These are phyloP conservation scores for Aldabrachelys gigantea DNA, from an alignment of 2,113 vertebrate species.

Conservation along the genomic window DNA sequence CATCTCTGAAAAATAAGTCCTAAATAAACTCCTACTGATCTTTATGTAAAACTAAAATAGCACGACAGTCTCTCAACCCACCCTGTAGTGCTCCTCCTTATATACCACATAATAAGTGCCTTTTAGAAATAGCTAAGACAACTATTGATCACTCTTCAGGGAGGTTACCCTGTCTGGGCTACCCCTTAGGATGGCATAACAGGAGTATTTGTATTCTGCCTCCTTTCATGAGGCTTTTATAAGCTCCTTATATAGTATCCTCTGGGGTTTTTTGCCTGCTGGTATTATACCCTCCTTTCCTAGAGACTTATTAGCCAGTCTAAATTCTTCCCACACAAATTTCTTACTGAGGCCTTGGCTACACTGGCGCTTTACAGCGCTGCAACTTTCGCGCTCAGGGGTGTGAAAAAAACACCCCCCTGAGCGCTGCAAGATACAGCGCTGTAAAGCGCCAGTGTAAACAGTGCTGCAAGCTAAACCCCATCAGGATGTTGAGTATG, in stretches of 20 bases:
- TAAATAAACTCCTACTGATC: neutral
- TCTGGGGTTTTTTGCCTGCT: neutral
- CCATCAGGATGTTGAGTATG: too few species aligned
- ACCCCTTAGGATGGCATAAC: neutral
- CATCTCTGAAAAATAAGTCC: neutral
- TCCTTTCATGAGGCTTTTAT: neutral
- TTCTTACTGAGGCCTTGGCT: too few species aligned
- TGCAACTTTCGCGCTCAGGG: too few species aligned
- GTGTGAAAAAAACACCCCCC: too few species aligned
- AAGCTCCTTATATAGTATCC: neutral
- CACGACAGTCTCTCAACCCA: neutral
- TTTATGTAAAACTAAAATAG: neutral
- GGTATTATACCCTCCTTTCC: neutral
- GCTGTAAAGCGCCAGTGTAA: too few species aligned
- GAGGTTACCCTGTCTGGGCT: neutral
- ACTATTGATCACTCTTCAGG: neutral
- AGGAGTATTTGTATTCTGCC: neutral
- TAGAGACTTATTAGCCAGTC: neutral
- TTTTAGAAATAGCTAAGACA: neutral
- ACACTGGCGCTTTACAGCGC: too few species aligned
- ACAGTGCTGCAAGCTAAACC: too few species aligned
- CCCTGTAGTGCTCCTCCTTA: neutral
- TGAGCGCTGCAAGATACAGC: too few species aligned
- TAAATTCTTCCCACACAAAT: neutral
- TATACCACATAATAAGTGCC: neutral